Base-by-base conservation (phyloP, 2,888 invertebrate species). In the Noctua comes region DNA sequence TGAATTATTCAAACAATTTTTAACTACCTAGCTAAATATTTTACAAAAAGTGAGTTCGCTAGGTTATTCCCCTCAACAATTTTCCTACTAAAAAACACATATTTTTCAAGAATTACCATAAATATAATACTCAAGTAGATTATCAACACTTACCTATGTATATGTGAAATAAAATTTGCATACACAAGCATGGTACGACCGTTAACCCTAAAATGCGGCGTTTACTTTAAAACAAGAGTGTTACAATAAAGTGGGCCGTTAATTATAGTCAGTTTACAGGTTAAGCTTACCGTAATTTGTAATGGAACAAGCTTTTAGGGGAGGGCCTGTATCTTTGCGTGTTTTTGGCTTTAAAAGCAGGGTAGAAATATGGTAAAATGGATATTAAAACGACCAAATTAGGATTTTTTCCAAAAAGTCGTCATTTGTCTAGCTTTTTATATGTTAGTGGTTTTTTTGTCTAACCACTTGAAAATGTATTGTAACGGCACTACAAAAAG, bases 221-320 rank as follows among this genome's bases (percentile, higher is more conserved):
- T 83, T 88, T 84, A 87, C 87, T 88, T 88, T 88, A 79, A 84
- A 87, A 88, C 88, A 84, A 84, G 82, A 87, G 83, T 80, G 79
- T 88, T 83, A 88, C 86, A 83, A 84, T 83, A 75, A 83, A 88
- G 83, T 88, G 88, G 87, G 71, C 73, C 88, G 82, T 88, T 88
- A 87, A 88, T 88, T 88, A 82, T 83, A 71, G 84, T 84, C 84
- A 84, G 81, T 88, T 75, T 88, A 84, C 88, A 86, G 86, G 88
- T 88, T 88, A 85, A 88, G 86, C 83, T 83, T 68, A 65, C 79
- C 81, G 82, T 86, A 88, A 88, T 88, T 88, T 82, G 84, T 88
- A 74, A 84, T 81, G 71, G 76, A 80, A 84, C 81, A 66, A 59
- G 79, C 77, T 82, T 87, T 84, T 84, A 87, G 59, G 68, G 54